Evolutionary conservation across 2,113 vertebrate species (phyloP), one percentile per base, ranked within the genome.

Genomic region (Malurus alboscapulatus): DNA sequence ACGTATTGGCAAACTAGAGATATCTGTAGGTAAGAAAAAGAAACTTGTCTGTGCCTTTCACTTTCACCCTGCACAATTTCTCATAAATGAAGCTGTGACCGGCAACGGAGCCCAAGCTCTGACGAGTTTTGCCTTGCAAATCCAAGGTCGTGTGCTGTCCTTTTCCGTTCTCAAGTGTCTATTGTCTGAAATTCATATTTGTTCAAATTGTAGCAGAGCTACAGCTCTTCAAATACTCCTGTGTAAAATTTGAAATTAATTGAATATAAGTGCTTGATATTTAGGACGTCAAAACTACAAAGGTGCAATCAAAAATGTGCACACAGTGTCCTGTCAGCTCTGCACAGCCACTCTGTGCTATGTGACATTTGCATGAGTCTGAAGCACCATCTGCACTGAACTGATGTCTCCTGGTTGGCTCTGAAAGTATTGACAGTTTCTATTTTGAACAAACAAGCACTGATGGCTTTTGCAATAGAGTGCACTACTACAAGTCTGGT

Each of bases 71-170:
- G 24, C 18, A 7, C 1, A 4, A 87, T 94, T 96, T 96, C 96
- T 87, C 8, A 92, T 93, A 96, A 96, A 96, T 92, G 90, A 94
- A 47, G 82, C 92, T 38, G 32, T 95, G 87, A 84, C 93, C 6
- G 42, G 90, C 85, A 96, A 11, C 7, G 1, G 26, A 79, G 79
- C 45, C 16, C 3, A 2, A 53, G 42, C 22, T 65, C 36, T 50
- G 51, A n/a, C 0, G 4, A 72, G 38, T 21, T 94, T 92, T 93
- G 88, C n/a, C 38, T 85, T 92, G 92, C 84, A 90, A 93, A 95
- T 89, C 34, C 1, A 14, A 71, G 57, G n/a, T 65, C 1, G 0
- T 11, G 29, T 26, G 8, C n/a, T 6, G 3, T 59, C 58, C 53
- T 84, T 63, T 84, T 67, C 83, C 0, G 0, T 44, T 92, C 36